A percentile compares a stretch with the other conserved stretches of the same genome.
phyloP scores from a whole-genome alignment of 2,888 invertebrate genomes.

The Caradrina kadenii region DNA sequence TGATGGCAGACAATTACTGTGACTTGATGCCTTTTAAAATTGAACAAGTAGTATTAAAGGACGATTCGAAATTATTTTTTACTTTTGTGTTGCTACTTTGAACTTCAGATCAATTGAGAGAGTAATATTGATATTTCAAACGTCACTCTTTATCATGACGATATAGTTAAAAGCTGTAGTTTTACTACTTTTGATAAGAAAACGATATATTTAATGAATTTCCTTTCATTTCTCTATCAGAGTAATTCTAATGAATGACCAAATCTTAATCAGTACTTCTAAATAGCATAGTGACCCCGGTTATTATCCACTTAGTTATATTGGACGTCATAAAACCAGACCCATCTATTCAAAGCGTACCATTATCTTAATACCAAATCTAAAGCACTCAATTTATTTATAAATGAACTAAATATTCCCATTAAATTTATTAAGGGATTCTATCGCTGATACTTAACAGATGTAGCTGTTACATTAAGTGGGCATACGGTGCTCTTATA shows the following conservation, averaged over 20 bases:
- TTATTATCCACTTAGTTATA: slow-evolving; percentile 46
- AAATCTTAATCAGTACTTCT: slow-evolving; percentile 39
- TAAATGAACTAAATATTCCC: slow-evolving; percentile 62
- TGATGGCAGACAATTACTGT: slow-evolving; percentile 58
- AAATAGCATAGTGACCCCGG: slow-evolving; percentile 34
- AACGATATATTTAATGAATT: slow-evolving; percentile 5
- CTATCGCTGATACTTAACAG: slow-evolving; percentile 67
- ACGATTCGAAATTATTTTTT: slow-evolving; percentile 24
- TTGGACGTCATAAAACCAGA: slow-evolving; percentile 55
- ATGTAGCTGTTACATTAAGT: slow-evolving; percentile 61
- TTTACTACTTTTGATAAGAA: not conserved
- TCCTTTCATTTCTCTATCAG: slow-evolving; percentile 29
- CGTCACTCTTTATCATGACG: not conserved
- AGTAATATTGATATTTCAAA: not conserved
- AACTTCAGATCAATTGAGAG: not conserved
- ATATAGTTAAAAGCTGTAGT: not conserved
- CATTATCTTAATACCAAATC: slow-evolving; percentile 62
- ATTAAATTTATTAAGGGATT: slow-evolving; percentile 65
- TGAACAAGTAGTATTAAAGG: slow-evolving; percentile 45
- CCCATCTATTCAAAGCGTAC: slow-evolving; percentile 39
- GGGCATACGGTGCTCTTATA: slow-evolving; percentile 56
- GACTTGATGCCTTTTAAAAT: slow-evolving; percentile 56
- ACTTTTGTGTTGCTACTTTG: not conserved
- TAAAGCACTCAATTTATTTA: slow-evolving; percentile 62
- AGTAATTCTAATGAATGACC: slow-evolving; percentile 25